These are phyloP conservation scores for Vimba vimba DNA, from an alignment of 2,113 vertebrate genomes.

Conservation along the genomic window DNA sequence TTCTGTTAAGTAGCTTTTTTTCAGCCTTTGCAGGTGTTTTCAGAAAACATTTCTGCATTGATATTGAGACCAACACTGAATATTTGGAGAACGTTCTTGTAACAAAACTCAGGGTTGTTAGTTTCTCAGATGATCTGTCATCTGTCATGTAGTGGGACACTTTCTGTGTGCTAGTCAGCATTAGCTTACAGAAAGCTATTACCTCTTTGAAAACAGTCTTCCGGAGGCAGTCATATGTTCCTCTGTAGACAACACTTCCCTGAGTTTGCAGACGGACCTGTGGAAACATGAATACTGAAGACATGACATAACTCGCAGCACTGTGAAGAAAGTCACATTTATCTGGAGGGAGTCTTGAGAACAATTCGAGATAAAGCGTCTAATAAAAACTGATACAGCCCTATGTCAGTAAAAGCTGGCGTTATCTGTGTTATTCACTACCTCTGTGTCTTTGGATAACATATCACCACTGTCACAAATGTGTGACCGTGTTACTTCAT, in stretches of 20 bases:
- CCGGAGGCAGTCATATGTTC: constrained; percentile 75
- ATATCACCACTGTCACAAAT: not conserved
- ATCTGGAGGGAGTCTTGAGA: not conserved
- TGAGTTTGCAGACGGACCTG: constrained; percentile 81
- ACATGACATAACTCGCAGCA: constrained; percentile 19
- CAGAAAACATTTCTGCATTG: no score
- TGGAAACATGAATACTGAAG: not conserved
- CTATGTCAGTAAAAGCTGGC: not conserved
- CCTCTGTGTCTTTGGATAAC: constrained; percentile 26
- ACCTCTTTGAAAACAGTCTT: constrained; percentile 79
- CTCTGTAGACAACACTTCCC: constrained; percentile 67
- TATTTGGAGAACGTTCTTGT: no score
- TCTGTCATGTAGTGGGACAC: not conserved
- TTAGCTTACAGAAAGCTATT: constrained; percentile 5
- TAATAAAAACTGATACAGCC: constrained; percentile 24
- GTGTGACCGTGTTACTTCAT: not conserved
- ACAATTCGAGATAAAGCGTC: constrained; percentile 37
- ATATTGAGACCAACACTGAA: no score
- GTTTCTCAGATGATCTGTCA: not conserved
- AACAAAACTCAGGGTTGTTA: no score
- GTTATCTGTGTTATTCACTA: constrained; percentile 1
- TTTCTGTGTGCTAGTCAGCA: not conserved
- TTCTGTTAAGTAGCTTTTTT: no score
- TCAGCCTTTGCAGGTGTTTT: no score
- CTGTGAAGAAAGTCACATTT: not conserved